Base-by-base conservation (phyloP, 2,797 vertebrate species). In the Holocentrus rufus region DNA sequence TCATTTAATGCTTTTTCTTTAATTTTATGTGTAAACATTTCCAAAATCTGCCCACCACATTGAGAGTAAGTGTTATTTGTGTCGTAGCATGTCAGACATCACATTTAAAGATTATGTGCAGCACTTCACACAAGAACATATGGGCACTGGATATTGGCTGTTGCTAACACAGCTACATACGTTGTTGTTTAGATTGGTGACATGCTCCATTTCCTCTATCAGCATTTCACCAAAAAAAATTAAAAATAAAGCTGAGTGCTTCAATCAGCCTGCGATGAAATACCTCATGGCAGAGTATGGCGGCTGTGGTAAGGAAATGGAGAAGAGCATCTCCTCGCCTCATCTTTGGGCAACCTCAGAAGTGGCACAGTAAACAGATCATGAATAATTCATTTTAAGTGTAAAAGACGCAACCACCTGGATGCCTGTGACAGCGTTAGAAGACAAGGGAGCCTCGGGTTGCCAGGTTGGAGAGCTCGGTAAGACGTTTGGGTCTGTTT, bases 371-470 rank as follows among this genome's bases (percentile, higher is more conserved):
- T 74, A 62, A 84, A 79, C 22, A 18, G 15, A 39, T 65, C 30
- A 58, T 87, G 42, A 83, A 88, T 87, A 58, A 88, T 87, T 81
- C 69, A 88, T 14, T 7, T 1, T 0, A 9, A 50, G 18, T 14
- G 67, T 79, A 62, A 77, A 85, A 50, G 74, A 74, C 56, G 66
- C 39, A 57, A 66, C 64, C 64, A 56, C 46, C 72, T 81, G 72
- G 72, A 68, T 39, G 44, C 27, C 59, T 30, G 61, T 55, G 74
- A 73, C 77, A 65, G 56, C 78, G 61, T n/a, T 1, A 14, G 47
- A 49, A 73, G 75, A 65, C 13, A 1, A 39, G 59, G 69, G 56
- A 5, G 55, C 30, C 53, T 69, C 63, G 15, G 74, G 46, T 52
- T 69, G 70, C 54, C 72, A 56, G 68, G 72, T 82, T 67, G 42